Evolutionary conservation across 2,113 vertebrate genomes (phyloP).

Genomic region (Lepus timidus): DNA sequence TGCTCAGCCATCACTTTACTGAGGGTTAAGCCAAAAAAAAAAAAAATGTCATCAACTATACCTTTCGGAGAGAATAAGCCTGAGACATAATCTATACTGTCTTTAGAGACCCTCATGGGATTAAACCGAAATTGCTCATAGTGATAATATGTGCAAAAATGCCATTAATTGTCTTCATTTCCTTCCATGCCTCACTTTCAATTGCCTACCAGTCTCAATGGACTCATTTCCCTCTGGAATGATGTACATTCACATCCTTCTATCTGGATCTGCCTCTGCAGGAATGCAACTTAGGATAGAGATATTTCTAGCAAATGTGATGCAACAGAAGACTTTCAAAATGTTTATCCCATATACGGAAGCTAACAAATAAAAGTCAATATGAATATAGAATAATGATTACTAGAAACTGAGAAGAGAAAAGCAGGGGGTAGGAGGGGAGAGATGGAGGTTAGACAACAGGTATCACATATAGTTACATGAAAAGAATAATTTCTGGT

Average conservation of each 20-base stretch:
- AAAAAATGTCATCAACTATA: neutral
- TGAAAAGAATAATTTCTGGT: too few species aligned
- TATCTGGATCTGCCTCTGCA: neutral
- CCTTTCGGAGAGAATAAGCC: neutral
- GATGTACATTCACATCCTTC: neutral
- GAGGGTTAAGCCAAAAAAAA: neutral
- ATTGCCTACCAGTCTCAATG: neutral
- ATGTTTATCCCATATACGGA: too few species aligned
- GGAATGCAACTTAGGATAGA: neutral
- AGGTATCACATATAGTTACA: too few species aligned
- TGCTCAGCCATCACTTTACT: neutral
- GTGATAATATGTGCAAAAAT: neutral
- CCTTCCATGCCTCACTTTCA: neutral
- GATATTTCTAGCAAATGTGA: neutral
- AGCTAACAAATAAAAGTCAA: too few species aligned
- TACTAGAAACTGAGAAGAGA: too few species aligned
- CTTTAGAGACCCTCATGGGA: neutral
- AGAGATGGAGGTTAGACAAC: too few species aligned
- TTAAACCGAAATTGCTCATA: neutral
- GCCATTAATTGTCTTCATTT: neutral
- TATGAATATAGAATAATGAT: too few species aligned
- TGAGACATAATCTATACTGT: neutral
- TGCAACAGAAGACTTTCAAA: too few species aligned
- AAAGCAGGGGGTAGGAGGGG: too few species aligned
- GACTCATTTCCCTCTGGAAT: neutral